Base-by-base conservation (phyloP, 1,140 invertebrate species). In the Wasmannia auropunctata region DNA sequence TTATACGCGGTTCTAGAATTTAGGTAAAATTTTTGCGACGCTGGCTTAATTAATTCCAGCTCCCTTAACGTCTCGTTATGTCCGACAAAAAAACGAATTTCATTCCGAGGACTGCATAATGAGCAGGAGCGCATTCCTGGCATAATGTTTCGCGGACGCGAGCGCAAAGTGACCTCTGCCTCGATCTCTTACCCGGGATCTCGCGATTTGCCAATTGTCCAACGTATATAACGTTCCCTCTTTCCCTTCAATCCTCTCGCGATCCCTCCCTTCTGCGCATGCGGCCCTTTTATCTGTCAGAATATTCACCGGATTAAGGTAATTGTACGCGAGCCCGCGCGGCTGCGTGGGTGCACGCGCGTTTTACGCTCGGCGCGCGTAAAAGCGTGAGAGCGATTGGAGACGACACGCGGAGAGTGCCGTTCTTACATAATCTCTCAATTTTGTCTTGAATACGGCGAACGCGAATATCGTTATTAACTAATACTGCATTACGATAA, bases 221-320 rank as follows among this genome's bases (percentile, higher is more conserved):
- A 79, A 79, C 62, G 72, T 69, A 46, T n/a, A n/a, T n/a, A n/a
- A n/a, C 49, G 22, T 65, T 86, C 51, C 28, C 60, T 56, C 77
- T 58, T 58, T 49, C 43, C 51, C 65, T 63, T 2, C 69, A 54
- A 11, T 31, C 19, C 25, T 51, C 25, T 7, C 28, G 37, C 34
- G 72, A 58, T 7, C 72, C 37, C n/a, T n/a, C n/a, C 77, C 46
- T 77, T 88, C 70, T 46, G 25, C 56, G 40, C 63, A 72, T 56
- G 60, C 86, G 83, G 86, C 86, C 85, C 90, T 91, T 94, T 94
- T 91, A 93, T 94, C 90, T 87, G 84, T 88, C 88, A 90, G 92
- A 94, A 95, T 94, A 95, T 95, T 95, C 93, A 95, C 93, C 91
- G 93, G 91, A 95, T 95, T 94, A 94, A 94, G 93, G 92, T 95